Percentiles rank a stretch among this genome's conserved stretches.
phyloP scores from a whole-genome alignment of 2,113 vertebrate genomes.

The Hypanus sabinus region DNA sequence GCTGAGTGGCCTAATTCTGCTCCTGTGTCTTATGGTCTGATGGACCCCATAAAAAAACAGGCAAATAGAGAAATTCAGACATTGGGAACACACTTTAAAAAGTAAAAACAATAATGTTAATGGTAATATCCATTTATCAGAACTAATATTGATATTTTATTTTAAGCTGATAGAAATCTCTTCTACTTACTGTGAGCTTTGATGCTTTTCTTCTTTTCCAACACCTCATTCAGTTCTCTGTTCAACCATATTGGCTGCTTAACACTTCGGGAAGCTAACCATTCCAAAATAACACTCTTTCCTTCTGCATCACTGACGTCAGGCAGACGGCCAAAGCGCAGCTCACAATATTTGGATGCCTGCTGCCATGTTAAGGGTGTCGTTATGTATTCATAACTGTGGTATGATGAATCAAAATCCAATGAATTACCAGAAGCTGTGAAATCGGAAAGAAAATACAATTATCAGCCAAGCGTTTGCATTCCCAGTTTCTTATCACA shows the following conservation, averaged over 20 bases:
- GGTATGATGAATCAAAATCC: slow-evolving; percentile 49
- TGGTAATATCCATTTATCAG: neutral
- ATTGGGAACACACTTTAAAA: no score
- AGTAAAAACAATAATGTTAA: no score
- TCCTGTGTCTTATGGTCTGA: no score
- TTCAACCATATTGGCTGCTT: slow-evolving; percentile 59
- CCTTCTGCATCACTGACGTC: slow-evolving; percentile 39
- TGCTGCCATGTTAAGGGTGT: slow-evolving; percentile 59
- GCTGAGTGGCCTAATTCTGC: no score
- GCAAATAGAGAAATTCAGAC: no score
- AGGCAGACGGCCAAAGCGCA: slow-evolving; percentile 60
- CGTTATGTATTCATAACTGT: slow-evolving; percentile 60
- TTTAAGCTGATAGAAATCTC: neutral
- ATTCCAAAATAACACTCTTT: slow-evolving; percentile 40
- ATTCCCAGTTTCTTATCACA: neutral
- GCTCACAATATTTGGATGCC: slow-evolving; percentile 63
- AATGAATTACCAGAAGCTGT: slow-evolving; percentile 43
- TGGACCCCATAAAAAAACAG: no score
- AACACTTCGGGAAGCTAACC: slow-evolving; percentile 49
- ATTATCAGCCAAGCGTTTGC: neutral
- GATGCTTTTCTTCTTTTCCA: neutral
- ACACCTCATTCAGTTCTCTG: slow-evolving; percentile 42
- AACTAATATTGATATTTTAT: neutral
- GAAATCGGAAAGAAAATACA: slow-evolving; percentile 33
- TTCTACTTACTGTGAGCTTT: neutral